Percentiles rank a stretch among this genome's conserved stretches.
phyloP scores from a whole-genome alignment of 2,888 invertebrate species.

The Cecidostiba fungosa region DNA sequence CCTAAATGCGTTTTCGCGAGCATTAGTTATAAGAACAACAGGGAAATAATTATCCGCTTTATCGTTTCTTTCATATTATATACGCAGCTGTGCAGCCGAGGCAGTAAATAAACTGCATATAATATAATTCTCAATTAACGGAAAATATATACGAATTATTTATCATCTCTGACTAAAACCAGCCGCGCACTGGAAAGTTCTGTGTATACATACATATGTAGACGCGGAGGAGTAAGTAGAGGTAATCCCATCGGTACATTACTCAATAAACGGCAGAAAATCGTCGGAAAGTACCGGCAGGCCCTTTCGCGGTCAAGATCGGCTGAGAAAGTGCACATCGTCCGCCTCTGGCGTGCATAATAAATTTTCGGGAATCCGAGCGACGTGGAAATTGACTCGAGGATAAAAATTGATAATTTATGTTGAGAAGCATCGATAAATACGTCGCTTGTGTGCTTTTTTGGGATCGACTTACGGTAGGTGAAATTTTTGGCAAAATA shows the following conservation, averaged over 20 bases:
- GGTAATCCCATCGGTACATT: slow-evolving; percentile 12
- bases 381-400: slow-evolving; percentile 1
- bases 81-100: neutral
- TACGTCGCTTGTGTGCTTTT: neutral
- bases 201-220: neutral
- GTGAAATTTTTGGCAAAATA: neutral
- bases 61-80: too few relatives aligned
- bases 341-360: neutral
- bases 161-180: neutral
- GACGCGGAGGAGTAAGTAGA: neutral
- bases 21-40: neutral
- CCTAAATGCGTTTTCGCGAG: neutral
- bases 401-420: slow-evolving; percentile 6
- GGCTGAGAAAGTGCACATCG: neutral
- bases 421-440: neutral
- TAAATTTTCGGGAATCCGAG: neutral
- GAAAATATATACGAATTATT: neutral
- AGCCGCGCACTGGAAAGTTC: neutral
- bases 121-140: slow-evolving; percentile 23
- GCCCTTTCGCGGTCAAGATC: slow-evolving; percentile 26
- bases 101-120: neutral
- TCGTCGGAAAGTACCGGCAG: slow-evolving; percentile 1
- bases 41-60: neutral
- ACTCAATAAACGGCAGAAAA: slow-evolving; percentile 5
- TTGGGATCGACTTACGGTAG: neutral